phyloP scores from a whole-genome alignment of 2,113 vertebrate genomes.

The Sphyrna mokarran region DNA sequence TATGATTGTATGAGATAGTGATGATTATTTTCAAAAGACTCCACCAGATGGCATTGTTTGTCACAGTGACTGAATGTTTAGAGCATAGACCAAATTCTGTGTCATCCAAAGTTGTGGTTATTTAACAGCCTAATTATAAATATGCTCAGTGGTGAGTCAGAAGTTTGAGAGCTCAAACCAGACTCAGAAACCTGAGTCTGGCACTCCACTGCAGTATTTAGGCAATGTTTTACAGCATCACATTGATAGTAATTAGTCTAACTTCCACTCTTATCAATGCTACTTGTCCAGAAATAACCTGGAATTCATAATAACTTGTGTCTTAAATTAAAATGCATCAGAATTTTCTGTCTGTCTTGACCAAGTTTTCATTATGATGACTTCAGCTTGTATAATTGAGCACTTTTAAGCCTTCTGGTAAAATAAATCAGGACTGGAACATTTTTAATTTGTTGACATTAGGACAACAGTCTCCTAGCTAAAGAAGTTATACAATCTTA shows the following conservation, averaged over 20 bases:
- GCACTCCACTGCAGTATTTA: background rate
- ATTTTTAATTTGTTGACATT: background rate
- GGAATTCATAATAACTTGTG: background rate
- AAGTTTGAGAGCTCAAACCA: background rate
- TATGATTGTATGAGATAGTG: too few relatives aligned
- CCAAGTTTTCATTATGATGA: background rate
- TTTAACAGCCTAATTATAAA: background rate
- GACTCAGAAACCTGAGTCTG: background rate
- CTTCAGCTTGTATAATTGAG: background rate
- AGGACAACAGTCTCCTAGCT: background rate
- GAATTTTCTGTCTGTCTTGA: background rate
- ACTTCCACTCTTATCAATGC: background rate
- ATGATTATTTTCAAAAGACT: background rate
- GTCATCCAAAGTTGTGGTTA: background rate
- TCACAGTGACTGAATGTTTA: background rate
- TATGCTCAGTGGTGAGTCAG: background rate
- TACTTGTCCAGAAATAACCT: background rate
- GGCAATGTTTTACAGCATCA: background rate
- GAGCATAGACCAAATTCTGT: background rate
- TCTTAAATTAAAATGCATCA: background rate
- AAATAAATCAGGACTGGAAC: background rate
- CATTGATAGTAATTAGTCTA: background rate
- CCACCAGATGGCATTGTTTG: slow-evolving; percentile 12
- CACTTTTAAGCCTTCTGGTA: background rate
- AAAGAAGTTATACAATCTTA: background rate